Evolutionary conservation across 2,888 invertebrate genomes (phyloP), one percentile per base, ranked within the genome.

Genomic region (Pristionchus fissidentatus): DNA sequence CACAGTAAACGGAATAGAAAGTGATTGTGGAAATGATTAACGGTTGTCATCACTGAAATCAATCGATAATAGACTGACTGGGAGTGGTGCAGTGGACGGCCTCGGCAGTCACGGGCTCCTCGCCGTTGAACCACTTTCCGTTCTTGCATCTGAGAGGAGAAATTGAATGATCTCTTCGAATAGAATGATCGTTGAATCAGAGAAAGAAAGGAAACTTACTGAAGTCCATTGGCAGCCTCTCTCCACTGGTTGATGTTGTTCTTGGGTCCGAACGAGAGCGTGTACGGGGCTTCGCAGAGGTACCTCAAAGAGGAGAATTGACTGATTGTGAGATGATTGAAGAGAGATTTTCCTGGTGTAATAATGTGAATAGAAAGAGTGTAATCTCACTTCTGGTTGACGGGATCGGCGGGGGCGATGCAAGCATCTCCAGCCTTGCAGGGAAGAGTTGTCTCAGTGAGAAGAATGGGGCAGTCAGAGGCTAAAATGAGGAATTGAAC

Each of bases 21-120:
- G 1, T 29, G 57, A 29, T 29, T 26, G 26, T 22, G 57, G 26
- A 1, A 13, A n/a, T 60, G 7, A 60, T 60, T 26, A n/a, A 22
- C 60, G 26, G 29, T 15, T 0, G 13, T 43, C 46, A 22, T 26
- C 43, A 75, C 38, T 38, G 57, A 55, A 38, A n/a, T n/a, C 22
- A 29, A 52, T 29, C 35, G 13, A 2, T 22, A 55, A 55, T 22
- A 55, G 26, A 8, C 38, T 49, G 7, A 81, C 81, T 81, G 35
- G 60, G 66, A 10, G 52, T 62, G 81, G 81, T 62, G 66, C 81
- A 81, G n/a, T 46, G 66, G 38, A 62, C 81, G 43, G 81, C 81
- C 32, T 81, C 66, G 32, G 66, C 35, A 26, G 38, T 38, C 55
- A 79, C 49, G 29, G 29, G 41, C 41, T 38, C 57, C 22, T 52